Base-by-base conservation (phyloP, 2,888 invertebrate genomes). In the Morinoia aosen region DNA sequence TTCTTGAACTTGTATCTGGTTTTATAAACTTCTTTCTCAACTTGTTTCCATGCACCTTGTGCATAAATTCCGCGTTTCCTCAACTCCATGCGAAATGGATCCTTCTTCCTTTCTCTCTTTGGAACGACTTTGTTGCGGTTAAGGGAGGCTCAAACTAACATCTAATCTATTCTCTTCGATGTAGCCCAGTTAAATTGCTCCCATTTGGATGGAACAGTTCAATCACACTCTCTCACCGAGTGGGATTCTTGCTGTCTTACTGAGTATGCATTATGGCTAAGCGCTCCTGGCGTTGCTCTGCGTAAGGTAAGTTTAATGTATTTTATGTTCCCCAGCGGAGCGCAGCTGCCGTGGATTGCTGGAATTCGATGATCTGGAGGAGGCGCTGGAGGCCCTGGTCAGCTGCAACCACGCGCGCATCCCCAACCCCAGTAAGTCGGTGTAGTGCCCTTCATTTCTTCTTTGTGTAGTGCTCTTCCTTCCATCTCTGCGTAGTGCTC, bases 401-500 rank as follows among this genome's bases (percentile, higher is more conserved):
- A 98, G 99, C 96, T 99, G 99, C 97, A 99, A 99, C 98, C 99
- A 99, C 98, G 98, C 98, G 97, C 99, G 99, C 97, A 98, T 99
- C 97, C 98, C 99, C 97, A 99, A 99, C 97, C 99, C 99, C 98
- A 98, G 96, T 96, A 96, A 96, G 96, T 94, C 33, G 88, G 61
- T 2, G 8, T 61, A 2, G 61, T 61, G 12, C 19, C 39, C 56
- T 61, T 61, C 19, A 61, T 61, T 61, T 19, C 61, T 16, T 61
- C 19, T 61, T 8, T 61, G 12, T 8, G 19, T 61, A 61, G 8
- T 61, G 12, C 19, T 12, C 12, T 61, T 56, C 39, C 99, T 97
- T 98, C 97, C 93, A 88, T 64, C 58, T 39, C 40, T 95, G 40
- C 93, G 40, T 91, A 61, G 90, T 76, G 96, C 48, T 19, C 61